Base-by-base conservation (phyloP, 2,113 vertebrate genomes). In the Ahaetulla prasina region DNA sequence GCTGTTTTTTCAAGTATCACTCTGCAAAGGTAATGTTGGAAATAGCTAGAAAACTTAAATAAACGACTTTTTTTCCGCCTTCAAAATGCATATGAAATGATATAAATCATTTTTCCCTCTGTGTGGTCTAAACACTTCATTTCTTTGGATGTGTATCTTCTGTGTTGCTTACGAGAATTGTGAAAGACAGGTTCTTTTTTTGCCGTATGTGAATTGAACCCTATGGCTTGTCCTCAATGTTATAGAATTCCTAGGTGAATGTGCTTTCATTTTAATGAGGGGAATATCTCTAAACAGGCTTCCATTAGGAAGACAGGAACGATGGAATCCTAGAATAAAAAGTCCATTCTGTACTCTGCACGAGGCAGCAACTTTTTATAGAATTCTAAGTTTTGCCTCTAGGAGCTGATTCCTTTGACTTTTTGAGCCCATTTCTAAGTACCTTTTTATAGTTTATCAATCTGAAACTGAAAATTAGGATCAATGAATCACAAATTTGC, bases 111-210 rank as follows among this genome's bases (percentile, higher is more conserved):
- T 87, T 92, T 11, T 63, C 54, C 86, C 94, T 94, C 90, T 90
- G 47, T 9, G 85, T 14, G 53, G 39, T 80, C 94, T 94, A 92
- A 94, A 91, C 18, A 53, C 43, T 95, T 52, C 84, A 87, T 91
- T 94, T 91, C 87, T 85, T 93, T 89, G 94, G 86, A 92, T 43
- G 68, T 18, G 88, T 2, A 84, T 50, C 87, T 92, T 89, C 68
- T 90, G 55, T 84, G 87, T 87, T 94, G 94, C 53, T 60, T 93
- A 86, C 18, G 47, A 91, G 68, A 50, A 94, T 87, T 84, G 16
- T 2, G n/a, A 39, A 86, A 88, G 87, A 68, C 55, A 91, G 53
- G 84, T 94, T 94, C 63, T 85, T 8, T 23, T 91, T 43, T 80
- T 39, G 60, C 89, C 68, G 68, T 8, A 35, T 35, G n/a, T 35